A percentile compares a stretch with the other conserved stretches of the same genome.
Conservation (phyloP, 2,888 invertebrate genomes). For the Caenorhabditis afra region DNA sequence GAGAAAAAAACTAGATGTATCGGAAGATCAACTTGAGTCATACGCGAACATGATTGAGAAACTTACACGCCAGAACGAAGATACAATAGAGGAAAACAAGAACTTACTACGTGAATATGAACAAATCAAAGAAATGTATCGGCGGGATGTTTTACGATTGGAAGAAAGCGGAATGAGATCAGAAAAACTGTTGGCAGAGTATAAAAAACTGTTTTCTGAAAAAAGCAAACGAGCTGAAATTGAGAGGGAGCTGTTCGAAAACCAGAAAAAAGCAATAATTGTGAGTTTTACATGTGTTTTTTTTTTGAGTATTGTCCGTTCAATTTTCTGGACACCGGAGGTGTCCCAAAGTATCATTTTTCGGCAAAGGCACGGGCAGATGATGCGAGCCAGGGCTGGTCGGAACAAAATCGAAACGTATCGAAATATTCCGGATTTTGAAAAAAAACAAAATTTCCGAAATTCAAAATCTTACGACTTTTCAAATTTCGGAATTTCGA, state of each 20-base stretch:
- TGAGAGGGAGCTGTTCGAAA: conserved; percentile 69
- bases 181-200: conserved; percentile 70
- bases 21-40: conserved; percentile 68
- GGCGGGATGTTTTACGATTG: conserved; percentile 85
- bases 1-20: conserved; percentile 82
- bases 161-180: conserved; percentile 81
- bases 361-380: too few relatives aligned
- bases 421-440: too few relatives aligned
- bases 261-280: conserved; percentile 72
- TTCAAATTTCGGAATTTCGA: too few relatives aligned
- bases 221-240: conserved; percentile 69
- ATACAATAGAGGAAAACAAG: conserved; percentile 86
- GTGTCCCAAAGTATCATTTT: too few relatives aligned
- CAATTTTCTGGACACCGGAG: too few relatives aligned
- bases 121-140: conserved; percentile 85
- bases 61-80: conserved; percentile 83
- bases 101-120: conserved; percentile 85
- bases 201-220: conserved; percentile 75
- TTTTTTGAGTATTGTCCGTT: too few relatives aligned
- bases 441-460: too few relatives aligned
- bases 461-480: too few relatives aligned
- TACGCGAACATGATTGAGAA: conserved; percentile 68
- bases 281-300: too few relatives aligned
- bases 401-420: too few relatives aligned
- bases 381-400: too few relatives aligned